Percentiles rank a stretch among this genome's conserved stretches.
Conservation (phyloP, 2,888 invertebrate genomes). For the Temnothorax unifasciatus region DNA sequence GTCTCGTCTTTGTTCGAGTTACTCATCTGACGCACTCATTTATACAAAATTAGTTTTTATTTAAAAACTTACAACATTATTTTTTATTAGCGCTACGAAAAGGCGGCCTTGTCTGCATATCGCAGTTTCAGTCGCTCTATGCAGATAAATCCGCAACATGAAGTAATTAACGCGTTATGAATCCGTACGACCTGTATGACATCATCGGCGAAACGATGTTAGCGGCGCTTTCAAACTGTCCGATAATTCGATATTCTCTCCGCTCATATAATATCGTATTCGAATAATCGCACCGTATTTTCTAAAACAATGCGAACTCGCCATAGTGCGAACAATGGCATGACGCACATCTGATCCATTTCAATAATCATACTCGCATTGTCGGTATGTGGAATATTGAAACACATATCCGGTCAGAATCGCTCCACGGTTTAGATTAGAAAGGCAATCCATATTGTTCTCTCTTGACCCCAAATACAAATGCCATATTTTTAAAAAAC, state of each 20-base stretch:
- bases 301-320: constrained; percentile 48
- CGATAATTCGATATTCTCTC: constrained; percentile 64
- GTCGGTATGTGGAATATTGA: constrained; percentile 34
- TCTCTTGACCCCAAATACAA: neutral
- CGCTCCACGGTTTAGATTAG: neutral
- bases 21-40: neutral
- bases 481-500: neutral
- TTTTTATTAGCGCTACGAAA: neutral
- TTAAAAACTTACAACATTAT: neutral
- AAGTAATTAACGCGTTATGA: constrained; percentile 61
- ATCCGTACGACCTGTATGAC: constrained; percentile 55
- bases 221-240: constrained; percentile 65
- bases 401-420: constrained; percentile 25
- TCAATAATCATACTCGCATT: constrained; percentile 43
- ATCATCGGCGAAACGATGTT: constrained; percentile 39
- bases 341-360: constrained; percentile 44
- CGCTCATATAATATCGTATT: constrained; percentile 43
- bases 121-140: neutral
- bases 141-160: constrained; percentile 56
- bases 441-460: neutral
- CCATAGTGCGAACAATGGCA: constrained; percentile 1
- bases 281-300: constrained; percentile 45
- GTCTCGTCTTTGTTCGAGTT: neutral
- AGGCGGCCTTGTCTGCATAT: neutral
- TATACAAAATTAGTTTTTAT: neutral